Percentiles rank a stretch among this genome's conserved stretches.
phyloP scores from a whole-genome alignment of 2,888 invertebrate genomes.

The Stictocephala bisonia region DNA sequence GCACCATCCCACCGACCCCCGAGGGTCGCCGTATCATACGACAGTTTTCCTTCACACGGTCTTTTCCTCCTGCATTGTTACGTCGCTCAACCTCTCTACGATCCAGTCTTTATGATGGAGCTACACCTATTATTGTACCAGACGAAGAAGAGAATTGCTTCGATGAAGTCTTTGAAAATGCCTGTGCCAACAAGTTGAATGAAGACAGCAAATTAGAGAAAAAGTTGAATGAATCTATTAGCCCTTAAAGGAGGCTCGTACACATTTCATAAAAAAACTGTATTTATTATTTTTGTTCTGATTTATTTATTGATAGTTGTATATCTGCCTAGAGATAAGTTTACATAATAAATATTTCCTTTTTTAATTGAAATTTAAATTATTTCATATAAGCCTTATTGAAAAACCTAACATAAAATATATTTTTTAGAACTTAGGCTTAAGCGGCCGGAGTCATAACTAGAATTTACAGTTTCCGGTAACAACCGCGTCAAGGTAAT shows the following conservation, averaged over 20 bases:
- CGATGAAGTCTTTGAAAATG: conserved; percentile 48
- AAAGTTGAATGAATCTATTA: neutral
- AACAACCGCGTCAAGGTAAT: too few species aligned
- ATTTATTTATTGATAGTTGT: neutral
- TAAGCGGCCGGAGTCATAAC: too few species aligned
- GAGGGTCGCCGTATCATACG: conserved; percentile 60
- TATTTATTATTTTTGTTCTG: neutral
- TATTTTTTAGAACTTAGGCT: too few species aligned
- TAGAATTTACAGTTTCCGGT: too few species aligned
- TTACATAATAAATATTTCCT: too few species aligned
- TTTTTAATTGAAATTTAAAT: too few species aligned
- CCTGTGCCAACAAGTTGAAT: neutral
- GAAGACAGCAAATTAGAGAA: neutral
- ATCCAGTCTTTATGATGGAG: conserved; percentile 54
- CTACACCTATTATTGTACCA: conserved; percentile 55
- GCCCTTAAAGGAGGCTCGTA: neutral
- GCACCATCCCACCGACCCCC: conserved; percentile 32
- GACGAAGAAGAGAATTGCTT: conserved; percentile 50
- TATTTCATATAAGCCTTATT: too few species aligned
- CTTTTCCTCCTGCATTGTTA: conserved; percentile 66
- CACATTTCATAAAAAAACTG: neutral
- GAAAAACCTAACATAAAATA: too few species aligned
- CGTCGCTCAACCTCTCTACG: conserved; percentile 59
- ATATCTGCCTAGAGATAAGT: too few species aligned
- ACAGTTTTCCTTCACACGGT: conserved; percentile 70